These are phyloP conservation scores for Paramormyrops hopkinsi DNA, from an alignment of 2,797 vertebrate species.

Conservation along the genomic window DNA sequence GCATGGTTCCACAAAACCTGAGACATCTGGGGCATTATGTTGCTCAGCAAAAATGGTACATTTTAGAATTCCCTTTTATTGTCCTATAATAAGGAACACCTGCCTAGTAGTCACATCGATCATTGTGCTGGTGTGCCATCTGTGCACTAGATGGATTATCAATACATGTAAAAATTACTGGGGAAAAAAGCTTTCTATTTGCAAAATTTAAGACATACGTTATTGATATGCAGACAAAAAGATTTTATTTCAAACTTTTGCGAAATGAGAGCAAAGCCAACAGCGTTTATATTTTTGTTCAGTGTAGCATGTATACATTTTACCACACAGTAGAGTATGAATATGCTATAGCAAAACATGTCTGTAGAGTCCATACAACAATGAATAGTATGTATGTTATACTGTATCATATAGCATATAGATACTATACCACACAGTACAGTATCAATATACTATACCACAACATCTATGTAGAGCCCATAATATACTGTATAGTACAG, in stretches of 20 bases:
- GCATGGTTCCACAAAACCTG: background rate
- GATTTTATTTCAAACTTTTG: background rate
- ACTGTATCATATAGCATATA: no score
- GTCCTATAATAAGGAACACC: background rate
- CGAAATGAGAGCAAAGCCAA: background rate
- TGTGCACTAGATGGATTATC: background rate
- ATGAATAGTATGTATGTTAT: no score
- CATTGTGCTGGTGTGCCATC: background rate
- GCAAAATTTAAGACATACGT: background rate
- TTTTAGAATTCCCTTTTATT: background rate
- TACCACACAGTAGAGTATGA: background rate
- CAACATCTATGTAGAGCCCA: no score
- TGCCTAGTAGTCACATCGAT: background rate
- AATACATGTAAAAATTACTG: background rate
- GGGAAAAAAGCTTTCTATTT: background rate
- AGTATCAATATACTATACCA: no score
- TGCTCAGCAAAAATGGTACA: background rate
- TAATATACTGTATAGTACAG: no score
- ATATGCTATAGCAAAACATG: background rate
- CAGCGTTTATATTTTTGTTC: background rate
- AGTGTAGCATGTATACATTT: background rate
- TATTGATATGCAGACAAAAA: background rate
- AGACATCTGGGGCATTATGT: background rate
- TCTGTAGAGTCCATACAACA: background rate
- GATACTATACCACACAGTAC: no score